Conservation (phyloP, 2,797 vertebrate species). For the Phataginus tricuspis region DNA sequence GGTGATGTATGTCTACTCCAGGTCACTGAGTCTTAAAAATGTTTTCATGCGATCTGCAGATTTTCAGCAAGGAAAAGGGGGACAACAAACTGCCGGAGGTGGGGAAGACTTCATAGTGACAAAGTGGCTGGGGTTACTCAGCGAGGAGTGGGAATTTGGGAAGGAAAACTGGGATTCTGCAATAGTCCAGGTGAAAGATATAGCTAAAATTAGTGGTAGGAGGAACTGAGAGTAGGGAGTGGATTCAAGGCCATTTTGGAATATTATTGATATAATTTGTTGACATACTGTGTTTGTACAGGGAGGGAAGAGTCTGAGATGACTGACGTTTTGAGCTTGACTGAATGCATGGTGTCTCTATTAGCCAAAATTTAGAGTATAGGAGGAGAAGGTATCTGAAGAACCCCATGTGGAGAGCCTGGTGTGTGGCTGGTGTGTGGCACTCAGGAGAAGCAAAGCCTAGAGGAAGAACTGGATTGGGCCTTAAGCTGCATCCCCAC, state of each 20-base stretch:
- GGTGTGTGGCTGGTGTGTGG: not conserved
- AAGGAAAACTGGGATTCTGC: not conserved
- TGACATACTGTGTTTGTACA: constrained; percentile 9
- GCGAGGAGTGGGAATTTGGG: not conserved
- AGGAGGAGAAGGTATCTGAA: not conserved
- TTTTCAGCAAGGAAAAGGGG: not conserved
- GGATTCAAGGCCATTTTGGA: not conserved
- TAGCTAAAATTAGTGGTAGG: not conserved
- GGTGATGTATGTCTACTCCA: not conserved
- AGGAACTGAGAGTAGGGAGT: not conserved
- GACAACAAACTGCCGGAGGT: not conserved
- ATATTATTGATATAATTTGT: not conserved
- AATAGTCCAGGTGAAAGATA: not conserved
- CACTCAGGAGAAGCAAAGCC: not conserved
- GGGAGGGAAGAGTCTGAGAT: not conserved
- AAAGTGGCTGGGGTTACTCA: not conserved
- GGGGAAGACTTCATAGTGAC: not conserved
- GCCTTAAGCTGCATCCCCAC: not conserved
- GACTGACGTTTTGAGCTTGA: constrained; percentile 8
- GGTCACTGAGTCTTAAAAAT: constrained; percentile 1
- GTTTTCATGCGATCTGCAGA: constrained; percentile 6
- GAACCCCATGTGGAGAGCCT: not conserved
- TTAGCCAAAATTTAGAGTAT: constrained; percentile 16
- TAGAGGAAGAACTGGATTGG: not conserved
- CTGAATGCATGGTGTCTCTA: not conserved